Conservation (phyloP, 1,140 invertebrate genomes). For the Bombus balteatus region DNA sequence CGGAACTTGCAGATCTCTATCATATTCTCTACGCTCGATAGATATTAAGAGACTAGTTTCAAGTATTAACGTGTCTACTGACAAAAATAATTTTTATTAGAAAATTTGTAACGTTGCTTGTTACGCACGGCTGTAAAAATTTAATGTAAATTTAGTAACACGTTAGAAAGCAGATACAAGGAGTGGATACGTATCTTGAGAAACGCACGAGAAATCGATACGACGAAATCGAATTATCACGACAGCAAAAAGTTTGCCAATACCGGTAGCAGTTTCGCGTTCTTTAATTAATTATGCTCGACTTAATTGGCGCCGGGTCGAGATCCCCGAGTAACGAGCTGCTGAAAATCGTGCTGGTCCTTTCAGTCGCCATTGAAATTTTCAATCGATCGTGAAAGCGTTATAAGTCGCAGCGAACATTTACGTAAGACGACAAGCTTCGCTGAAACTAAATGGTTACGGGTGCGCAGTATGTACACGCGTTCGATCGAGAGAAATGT, state of each 20-base stretch:
- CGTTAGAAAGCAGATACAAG: background rate
- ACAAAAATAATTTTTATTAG: no score
- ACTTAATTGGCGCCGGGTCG: background rate
- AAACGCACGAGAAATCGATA: background rate
- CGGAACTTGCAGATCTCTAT: background rate
- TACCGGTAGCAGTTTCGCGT: background rate
- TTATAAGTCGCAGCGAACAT: constrained; percentile 16
- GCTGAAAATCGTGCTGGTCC: background rate
- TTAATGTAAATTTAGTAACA: background rate
- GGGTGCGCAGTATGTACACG: background rate
- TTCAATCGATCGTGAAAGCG: constrained; percentile 39
- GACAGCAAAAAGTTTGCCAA: background rate
- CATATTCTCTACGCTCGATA: background rate
- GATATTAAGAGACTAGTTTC: background rate
- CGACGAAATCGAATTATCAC: background rate
- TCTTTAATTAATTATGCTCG: constrained; percentile 2
- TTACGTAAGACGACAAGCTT: constrained; percentile 49
- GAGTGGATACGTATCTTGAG: background rate
- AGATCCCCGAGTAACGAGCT: background rate
- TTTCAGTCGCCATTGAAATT: background rate
- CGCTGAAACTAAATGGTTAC: constrained; percentile 30
- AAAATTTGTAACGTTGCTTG: no score
- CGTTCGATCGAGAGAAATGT: constrained; percentile 63
- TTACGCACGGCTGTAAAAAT: no score
- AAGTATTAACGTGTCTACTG: no score